A percentile compares a stretch with the other conserved stretches of the same genome.
phyloP scores from a whole-genome alignment of 2,888 invertebrate species.

The Oscheius sp. region DNA sequence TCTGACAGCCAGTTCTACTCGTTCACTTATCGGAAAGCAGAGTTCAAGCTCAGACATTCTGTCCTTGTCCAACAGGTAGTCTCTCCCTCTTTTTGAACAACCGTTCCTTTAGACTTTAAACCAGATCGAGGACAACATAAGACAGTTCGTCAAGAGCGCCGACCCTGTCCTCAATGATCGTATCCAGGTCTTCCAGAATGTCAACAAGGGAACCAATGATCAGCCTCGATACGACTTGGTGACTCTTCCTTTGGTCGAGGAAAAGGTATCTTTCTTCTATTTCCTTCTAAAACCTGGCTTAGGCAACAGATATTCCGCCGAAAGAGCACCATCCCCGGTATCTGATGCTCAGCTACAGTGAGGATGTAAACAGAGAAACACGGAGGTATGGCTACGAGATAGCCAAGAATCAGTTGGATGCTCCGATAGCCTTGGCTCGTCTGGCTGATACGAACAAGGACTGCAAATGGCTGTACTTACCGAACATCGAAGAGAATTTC shows the following conservation, averaged over 20 bases:
- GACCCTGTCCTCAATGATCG: neutral
- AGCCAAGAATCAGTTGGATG: neutral
- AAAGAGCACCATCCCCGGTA: neutral
- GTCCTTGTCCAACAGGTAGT: slow-evolving; percentile 11
- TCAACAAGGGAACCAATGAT: neutral
- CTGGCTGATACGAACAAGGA: slow-evolving; percentile 8
- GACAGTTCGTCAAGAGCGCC: too few relatives aligned
- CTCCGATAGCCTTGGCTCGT: slow-evolving; percentile 26
- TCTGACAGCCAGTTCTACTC: neutral
- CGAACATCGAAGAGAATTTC: slow-evolving; percentile 44
- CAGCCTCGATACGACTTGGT: slow-evolving; percentile 8
- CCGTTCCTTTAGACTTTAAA: slow-evolving; percentile 7
- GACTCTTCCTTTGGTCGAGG: neutral
- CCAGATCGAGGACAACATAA: neutral
- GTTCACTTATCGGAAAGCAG: neutral
- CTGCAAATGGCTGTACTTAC: slow-evolving; percentile 27
- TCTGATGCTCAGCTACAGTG: neutral
- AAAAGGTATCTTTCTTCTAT: neutral
- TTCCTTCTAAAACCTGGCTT: neutral
- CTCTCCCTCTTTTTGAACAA: neutral
- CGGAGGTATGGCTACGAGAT: slow-evolving; percentile 37
- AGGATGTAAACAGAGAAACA: slow-evolving; percentile 33
- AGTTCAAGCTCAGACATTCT: slow-evolving; percentile 21
- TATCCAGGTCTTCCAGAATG: neutral
- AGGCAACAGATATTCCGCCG: neutral